Base-by-base conservation (phyloP, 2,113 vertebrate genomes). In the Desmodus rotundus region DNA sequence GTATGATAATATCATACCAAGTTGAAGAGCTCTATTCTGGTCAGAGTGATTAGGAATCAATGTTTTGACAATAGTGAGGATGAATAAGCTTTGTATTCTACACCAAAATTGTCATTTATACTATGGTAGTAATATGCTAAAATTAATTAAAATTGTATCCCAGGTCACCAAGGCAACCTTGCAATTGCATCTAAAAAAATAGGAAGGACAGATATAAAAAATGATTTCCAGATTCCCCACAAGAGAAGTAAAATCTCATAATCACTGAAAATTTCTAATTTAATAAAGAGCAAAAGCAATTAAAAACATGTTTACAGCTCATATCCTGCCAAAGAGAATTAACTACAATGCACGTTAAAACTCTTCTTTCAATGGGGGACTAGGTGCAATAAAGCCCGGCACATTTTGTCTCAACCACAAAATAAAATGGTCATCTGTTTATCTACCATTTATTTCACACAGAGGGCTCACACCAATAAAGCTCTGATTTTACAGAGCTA, bases 391-490 rank as follows among this genome's bases (percentile, higher is more conserved):
- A 93, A 97, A 97, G 76, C 58, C 76, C 15, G 47, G 63, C 70
- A 87, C 90, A 95, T 92, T 91, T 95, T 87, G 80, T 96, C 94
- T 97, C 84, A 54, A 50, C 87, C 70, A 68, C 50, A 87, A 97
- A 96, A 96, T 96, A 92, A 92, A 97, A 96, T 82, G 84, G 96
- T 97, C 97, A 96, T 96, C 95, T 95, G 95, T 31, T 97, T 97
- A 92, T 92, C 84, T 65, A 93, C 90, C 97, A 95, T 94, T 97
- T 93, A 85, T 95, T 96, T 94, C 96, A 85, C 88, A 96, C 90
- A 85, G 67, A 95, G 85, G 76, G 58, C 86, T 92, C 81, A 74
- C 65, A 96, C 90, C 95, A 93, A 93, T 97, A 95, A 96, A 97
- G 85, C 45, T 80, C 36, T 54, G 84, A 81, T 96, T 97, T 97